These are phyloP conservation scores for Drosophila recens DNA, from an alignment of 2,888 invertebrate species.

Conservation along the genomic window DNA sequence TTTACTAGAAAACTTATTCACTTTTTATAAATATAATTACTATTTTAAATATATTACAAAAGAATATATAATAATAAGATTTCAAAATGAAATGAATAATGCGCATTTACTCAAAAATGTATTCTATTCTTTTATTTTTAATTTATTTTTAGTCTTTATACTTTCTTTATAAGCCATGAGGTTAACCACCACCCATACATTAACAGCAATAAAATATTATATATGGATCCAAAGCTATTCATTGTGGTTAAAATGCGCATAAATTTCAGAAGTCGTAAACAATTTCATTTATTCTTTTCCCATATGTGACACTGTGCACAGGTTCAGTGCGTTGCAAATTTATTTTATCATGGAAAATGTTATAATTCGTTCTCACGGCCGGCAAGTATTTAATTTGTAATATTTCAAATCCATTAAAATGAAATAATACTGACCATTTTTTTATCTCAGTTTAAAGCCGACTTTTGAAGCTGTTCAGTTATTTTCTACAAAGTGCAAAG, in stretches of 20 bases:
- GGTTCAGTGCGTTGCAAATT: background rate
- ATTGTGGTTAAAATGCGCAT: conserved; percentile 29
- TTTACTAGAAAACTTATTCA: background rate
- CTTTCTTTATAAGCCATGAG: background rate
- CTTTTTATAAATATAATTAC: no score
- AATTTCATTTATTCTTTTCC: conserved; percentile 17
- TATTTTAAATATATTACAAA: no score
- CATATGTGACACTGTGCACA: conserved; percentile 1
- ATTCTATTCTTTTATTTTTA: background rate
- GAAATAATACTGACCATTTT: background rate
- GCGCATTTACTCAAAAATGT: no score
- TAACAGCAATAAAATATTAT: background rate
- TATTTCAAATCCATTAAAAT: background rate
- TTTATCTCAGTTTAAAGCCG: background rate
- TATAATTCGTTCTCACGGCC: conserved; percentile 51
- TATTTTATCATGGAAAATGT: conserved; percentile 52
- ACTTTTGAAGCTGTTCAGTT: background rate
- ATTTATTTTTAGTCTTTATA: background rate
- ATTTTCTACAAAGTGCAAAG: background rate
- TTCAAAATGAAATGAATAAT: no score
- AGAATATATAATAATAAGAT: no score
- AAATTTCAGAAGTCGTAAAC: background rate
- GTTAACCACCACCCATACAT: background rate
- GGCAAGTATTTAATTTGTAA: conserved; percentile 41
- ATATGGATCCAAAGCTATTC: conserved; percentile 7